These are phyloP conservation scores for Jordanella pulchra DNA, from an alignment of 2,797 vertebrate genomes.

Conservation along the genomic window DNA sequence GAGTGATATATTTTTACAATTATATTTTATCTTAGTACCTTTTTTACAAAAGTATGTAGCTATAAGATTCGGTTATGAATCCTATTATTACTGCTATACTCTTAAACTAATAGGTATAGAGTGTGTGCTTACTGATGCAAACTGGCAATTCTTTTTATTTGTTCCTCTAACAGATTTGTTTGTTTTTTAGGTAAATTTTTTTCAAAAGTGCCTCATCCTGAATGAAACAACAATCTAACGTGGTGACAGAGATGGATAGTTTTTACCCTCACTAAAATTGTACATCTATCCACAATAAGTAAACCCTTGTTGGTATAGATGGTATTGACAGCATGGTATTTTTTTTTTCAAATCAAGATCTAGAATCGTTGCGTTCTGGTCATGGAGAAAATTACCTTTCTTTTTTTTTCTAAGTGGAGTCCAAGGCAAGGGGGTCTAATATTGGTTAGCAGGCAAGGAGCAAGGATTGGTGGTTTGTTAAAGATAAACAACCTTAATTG, in stretches of 20 bases:
- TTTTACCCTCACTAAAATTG: too few species aligned
- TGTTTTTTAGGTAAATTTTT: background rate
- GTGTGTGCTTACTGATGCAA: background rate
- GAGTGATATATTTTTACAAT: background rate
- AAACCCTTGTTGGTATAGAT: background rate
- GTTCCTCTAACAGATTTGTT: background rate
- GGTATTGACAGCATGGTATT: background rate
- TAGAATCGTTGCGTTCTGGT: background rate
- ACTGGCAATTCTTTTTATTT: background rate
- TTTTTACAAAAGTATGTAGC: background rate
- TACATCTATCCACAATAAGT: background rate
- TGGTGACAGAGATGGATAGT: too few species aligned
- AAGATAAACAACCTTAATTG: conserved; percentile 1
- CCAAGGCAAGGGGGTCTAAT: background rate
- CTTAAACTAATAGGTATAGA: too few species aligned
- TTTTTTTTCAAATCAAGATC: background rate
- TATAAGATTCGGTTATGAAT: too few species aligned
- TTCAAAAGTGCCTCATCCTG: too few species aligned
- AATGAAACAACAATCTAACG: too few species aligned
- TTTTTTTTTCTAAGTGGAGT: background rate
- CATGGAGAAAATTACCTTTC: background rate
- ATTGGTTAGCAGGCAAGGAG: background rate
- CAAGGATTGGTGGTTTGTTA: background rate
- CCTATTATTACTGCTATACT: too few species aligned
- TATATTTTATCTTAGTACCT: background rate